Base-by-base conservation (phyloP, 2,113 vertebrate genomes). In the Egretta garzetta region DNA sequence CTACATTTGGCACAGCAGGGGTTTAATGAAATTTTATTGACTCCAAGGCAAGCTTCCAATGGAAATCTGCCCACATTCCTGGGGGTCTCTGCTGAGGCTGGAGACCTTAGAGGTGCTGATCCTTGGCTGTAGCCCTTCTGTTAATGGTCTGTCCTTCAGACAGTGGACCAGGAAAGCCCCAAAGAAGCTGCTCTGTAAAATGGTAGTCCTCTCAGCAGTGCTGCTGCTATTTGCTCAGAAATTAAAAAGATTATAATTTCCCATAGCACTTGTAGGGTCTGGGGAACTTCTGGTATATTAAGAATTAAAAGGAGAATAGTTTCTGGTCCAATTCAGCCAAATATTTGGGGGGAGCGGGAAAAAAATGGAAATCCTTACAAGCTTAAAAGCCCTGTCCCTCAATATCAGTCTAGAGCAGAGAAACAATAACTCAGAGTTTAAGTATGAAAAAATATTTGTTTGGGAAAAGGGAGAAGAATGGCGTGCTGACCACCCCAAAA, bases 11-110 rank as follows among this genome's bases (percentile, higher is more conserved):
- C 85, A 95, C 37, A 59, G 33, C 20, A 39, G 66, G 71, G 41
- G 26, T 70, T 96, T 93, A 96, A 96, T 94, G 93, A 96, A 96
- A 94, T 96, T 96, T 94, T 96, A 94, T 73, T 93, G 94, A 96
- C 90, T 95, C 90, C 72, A 95, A 85, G 84, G 90, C 93, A 94
- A 95, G 58, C 37, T 94, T 97, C 90, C 77, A 94, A 8, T 77
- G 95, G 95, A 94, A 96, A 83, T 58, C 37, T 94, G 79, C 94
- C 95, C 82, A 93, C 71, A 95, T 96, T 97, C 88, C 79, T 96
- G 92, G 72, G 85, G 88, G 92, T 96, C 92, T 95, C 90, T 96
- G 88, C 58, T 90, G 82, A 41, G 88, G 45, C 85, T 93, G 79
- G 60, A 95, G 96, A 95, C 92, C 85, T 90, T 74, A 64, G 22